Evolutionary conservation across 1,140 invertebrate species (phyloP).

Genomic region (Eubasilissa regina): DNA sequence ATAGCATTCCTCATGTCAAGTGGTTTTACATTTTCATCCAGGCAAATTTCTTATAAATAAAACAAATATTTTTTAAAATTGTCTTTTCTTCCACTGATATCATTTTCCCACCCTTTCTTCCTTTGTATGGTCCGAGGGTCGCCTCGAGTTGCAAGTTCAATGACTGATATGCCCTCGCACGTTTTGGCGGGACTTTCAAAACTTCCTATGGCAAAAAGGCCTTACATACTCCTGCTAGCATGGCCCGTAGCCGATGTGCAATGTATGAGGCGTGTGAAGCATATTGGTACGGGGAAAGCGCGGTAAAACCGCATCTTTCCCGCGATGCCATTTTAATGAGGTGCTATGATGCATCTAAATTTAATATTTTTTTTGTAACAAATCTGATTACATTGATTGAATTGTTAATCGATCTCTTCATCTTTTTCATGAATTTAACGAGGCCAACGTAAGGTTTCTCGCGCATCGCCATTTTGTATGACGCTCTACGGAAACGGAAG

Average conservation of each 20-base stretch:
- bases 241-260: neutral
- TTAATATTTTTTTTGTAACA: neutral
- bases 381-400: neutral
- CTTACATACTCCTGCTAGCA: conserved; percentile 5
- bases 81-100: conserved; percentile 57
- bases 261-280: conserved; percentile 29
- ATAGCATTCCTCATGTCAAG: conserved; percentile 73
- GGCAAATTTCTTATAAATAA: conserved; percentile 72
- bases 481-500: conserved; percentile 46
- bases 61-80: conserved; percentile 61
- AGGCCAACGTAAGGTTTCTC: conserved; percentile 38
- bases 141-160: conserved; percentile 21
- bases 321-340: neutral
- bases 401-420: neutral
- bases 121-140: neutral
- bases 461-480: conserved; percentile 43
- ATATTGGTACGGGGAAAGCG: conserved; percentile 31
- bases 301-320: conserved; percentile 19
- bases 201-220: conserved; percentile 3
- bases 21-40: conserved; percentile 74
- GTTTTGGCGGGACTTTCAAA: conserved; percentile 49
- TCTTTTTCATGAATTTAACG: conserved; percentile 34
- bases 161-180: conserved; percentile 31
- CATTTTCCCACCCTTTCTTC: conserved; percentile 16
- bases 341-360: neutral